phyloP scores from a whole-genome alignment of 2,113 vertebrate species.

The Typhlomys cinereus region DNA sequence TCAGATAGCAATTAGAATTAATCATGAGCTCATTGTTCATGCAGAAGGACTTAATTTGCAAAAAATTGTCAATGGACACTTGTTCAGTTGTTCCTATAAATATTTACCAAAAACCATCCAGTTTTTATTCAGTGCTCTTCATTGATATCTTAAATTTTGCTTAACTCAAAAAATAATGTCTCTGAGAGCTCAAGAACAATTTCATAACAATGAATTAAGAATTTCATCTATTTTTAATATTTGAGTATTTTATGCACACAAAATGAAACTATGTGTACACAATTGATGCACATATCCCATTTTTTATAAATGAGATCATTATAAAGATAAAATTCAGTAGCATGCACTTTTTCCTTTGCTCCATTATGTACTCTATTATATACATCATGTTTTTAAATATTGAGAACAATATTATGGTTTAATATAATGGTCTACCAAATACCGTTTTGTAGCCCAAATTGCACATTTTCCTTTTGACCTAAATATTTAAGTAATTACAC shows the following conservation, averaged over 20 bases:
- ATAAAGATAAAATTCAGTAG: background rate
- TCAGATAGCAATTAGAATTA: background rate
- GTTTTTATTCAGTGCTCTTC: background rate
- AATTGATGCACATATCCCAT: background rate
- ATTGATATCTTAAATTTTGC: background rate
- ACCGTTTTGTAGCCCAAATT: background rate
- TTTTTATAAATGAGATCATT: background rate
- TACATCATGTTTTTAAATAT: background rate
- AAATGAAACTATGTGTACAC: background rate
- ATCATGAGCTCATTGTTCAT: background rate
- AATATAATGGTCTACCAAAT: background rate
- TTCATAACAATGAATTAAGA: slow-evolving; percentile 6
- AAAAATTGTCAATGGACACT: background rate
- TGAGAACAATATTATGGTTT: background rate
- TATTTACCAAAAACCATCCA: background rate
- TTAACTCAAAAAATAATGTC: background rate
- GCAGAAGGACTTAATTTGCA: background rate
- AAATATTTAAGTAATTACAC: background rate
- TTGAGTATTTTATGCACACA: background rate
- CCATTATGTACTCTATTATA: background rate
- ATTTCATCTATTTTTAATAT: background rate
- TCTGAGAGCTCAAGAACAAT: slow-evolving; percentile 16
- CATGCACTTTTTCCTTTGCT: too few relatives aligned
- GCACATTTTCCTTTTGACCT: background rate
- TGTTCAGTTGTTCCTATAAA: background rate